Evolutionary conservation across 2,797 vertebrate genomes (phyloP).

Genomic region (Amphiprion clarkii): DNA sequence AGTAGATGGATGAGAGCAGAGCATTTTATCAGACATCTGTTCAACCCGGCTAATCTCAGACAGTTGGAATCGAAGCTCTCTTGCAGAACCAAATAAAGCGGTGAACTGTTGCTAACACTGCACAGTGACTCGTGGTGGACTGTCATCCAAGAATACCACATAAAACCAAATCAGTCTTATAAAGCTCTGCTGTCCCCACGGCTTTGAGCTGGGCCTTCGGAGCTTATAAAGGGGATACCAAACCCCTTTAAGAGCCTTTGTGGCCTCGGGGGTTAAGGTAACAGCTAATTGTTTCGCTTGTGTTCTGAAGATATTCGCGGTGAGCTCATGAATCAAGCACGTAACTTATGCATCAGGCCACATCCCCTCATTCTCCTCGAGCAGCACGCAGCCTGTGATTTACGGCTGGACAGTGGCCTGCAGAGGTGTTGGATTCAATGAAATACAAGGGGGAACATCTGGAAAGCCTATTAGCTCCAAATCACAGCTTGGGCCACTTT

Average conservation of each 20-base stretch:
- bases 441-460: constrained; percentile 85
- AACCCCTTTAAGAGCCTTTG: constrained; percentile 79
- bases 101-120: constrained; percentile 80
- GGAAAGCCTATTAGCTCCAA: constrained; percentile 81
- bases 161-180: constrained; percentile 83
- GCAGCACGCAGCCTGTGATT: constrained; percentile 77
- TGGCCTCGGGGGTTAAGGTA: constrained; percentile 80
- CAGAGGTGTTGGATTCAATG: constrained; percentile 85
- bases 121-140: constrained; percentile 73
- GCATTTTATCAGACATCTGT: constrained; percentile 77
- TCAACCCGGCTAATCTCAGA: constrained; percentile 64
- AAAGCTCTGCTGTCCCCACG: constrained; percentile 75
- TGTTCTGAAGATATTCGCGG: constrained; percentile 70
- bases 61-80: constrained; percentile 57
- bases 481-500: constrained; percentile 81
- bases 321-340: constrained; percentile 84
- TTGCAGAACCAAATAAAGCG: constrained; percentile 70
- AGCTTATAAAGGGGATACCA: constrained; percentile 81
- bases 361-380: constrained; percentile 67
- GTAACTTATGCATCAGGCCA: constrained; percentile 78
- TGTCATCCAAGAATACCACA: constrained; percentile 84
- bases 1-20: constrained; percentile 65
- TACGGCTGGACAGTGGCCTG: constrained; percentile 83
- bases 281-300: constrained; percentile 86
- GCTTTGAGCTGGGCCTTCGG: constrained; percentile 71